Evolutionary conservation across 2,113 vertebrate species (phyloP), one percentile per base, ranked within the genome.

Genomic region (Crotalus horridus): DNA sequence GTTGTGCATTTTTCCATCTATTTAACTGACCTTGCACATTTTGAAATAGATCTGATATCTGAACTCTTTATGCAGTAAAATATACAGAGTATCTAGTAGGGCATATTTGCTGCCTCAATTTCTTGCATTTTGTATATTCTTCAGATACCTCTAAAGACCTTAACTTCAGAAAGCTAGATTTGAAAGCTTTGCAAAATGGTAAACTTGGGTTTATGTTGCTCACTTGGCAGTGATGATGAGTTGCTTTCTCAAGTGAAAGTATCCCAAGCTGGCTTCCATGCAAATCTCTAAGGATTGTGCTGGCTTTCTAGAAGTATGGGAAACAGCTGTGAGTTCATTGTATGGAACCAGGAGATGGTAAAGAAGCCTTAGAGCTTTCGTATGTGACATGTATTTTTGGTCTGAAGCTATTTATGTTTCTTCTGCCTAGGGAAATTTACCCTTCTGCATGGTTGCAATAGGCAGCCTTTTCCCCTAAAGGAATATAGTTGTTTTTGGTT

Each of bases 291-390:
- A 29, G n/a, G 24, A 93, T 93, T 94, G 61, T 8, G 0, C 55
- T 94, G 69, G 58, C 58, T 94, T 87, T 93, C 51, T 39, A 95
- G 43, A 48, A 11, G 39, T 87, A 86, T 54, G 87, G 86, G 91
- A 96, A 96, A 93, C 92, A 95, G 92, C 94, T 92, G 94, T 69
- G 93, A 91, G 46, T 89, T 91, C 53, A 93, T 94, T 56, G 87
- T 54, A 87, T 15, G 69, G 90, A 90, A 48, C 92, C 87, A 93
- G 33, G 93, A 85, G 87, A 95, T 96, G 54, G 86, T 93, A 93
- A 89, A 89, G 90, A 64, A 91, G 93, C 94, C 94, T 94, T 85
- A 93, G 89, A 95, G 85, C 23, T 55, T 3, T 92, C 2, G 54
- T 89, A 95, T 89, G 81, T 96, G 90, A 96, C 88, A 51, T 85